Percentiles rank a stretch among this genome's conserved stretches.
phyloP scores from a whole-genome alignment of 2,888 invertebrate genomes.

The Drosophila lacicola region DNA sequence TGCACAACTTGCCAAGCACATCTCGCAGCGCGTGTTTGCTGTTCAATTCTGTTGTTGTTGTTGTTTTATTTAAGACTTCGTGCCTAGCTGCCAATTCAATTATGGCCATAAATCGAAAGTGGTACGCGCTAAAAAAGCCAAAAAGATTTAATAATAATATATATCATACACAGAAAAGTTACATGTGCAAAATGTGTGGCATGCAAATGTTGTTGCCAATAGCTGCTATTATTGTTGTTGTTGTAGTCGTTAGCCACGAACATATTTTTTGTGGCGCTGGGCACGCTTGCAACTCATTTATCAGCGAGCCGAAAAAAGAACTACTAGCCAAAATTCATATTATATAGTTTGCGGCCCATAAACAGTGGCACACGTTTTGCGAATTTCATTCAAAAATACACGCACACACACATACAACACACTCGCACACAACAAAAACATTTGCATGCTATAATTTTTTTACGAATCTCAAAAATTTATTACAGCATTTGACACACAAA shows the following conservation, averaged over 20 bases:
- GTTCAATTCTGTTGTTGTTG: neutral
- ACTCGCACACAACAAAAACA: slow-evolving; percentile 7
- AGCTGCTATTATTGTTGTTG: neutral
- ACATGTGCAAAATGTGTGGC: slow-evolving; percentile 17
- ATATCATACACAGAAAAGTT: slow-evolving; percentile 13
- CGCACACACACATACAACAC: neutral
- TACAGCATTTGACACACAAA: slow-evolving; percentile 28
- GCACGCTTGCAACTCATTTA: slow-evolving; percentile 50
- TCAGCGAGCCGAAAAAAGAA: slow-evolving; percentile 24
- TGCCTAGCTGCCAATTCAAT: slow-evolving; percentile 29
- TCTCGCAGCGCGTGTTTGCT: slow-evolving; percentile 20
- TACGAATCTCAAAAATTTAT: slow-evolving; percentile 15
- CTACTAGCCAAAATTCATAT: slow-evolving; percentile 3
- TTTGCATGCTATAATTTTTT: slow-evolving; percentile 31
- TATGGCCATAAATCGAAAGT: slow-evolving; percentile 36
- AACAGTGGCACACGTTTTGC: slow-evolving; percentile 30
- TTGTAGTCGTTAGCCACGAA: slow-evolving; percentile 5
- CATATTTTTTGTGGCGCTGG: slow-evolving; percentile 14
- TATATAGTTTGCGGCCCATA: slow-evolving; percentile 5
- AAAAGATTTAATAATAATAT: slow-evolving; percentile 20
- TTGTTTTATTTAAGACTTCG: neutral
- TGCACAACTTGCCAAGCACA: slow-evolving; percentile 43
- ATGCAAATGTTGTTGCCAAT: slow-evolving; percentile 37
- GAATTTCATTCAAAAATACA: slow-evolving; percentile 44
- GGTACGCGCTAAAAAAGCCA: slow-evolving; percentile 33